phyloP scores from a whole-genome alignment of 30 jellyfish, hydroid and myxozoan genomes.

The Morbakka virulenta region DNA sequence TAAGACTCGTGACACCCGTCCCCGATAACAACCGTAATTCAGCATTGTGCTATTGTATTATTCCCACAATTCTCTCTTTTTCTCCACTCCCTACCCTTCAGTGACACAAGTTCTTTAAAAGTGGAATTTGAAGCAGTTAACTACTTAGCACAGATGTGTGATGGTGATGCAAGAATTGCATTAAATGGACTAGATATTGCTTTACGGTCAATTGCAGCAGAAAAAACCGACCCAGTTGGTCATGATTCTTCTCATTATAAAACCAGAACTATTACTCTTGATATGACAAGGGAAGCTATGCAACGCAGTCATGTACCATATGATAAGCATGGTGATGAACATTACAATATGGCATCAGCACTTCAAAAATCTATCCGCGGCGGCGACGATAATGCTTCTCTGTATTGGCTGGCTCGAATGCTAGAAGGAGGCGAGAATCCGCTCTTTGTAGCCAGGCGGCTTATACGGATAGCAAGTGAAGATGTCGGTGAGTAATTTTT shows the following conservation, averaged over 20 bases:
- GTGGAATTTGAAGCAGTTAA: constrained; percentile 56
- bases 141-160: constrained; percentile 63
- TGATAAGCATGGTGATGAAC: constrained; percentile 92
- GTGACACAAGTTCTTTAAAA: constrained; percentile 8
- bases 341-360: constrained; percentile 80
- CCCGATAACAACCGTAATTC: no score
- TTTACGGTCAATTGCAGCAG: constrained; percentile 22
- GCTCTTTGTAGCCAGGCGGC: constrained; percentile 82
- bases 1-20: no score
- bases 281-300: neutral
- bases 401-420: constrained; percentile 96
- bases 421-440: constrained; percentile 96
- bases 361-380: constrained; percentile 94
- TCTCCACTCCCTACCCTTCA: neutral
- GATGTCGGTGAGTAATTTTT: constrained; percentile 85
- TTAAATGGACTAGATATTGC: constrained; percentile 81
- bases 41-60: no score
- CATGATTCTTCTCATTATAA: neutral
- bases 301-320: constrained; percentile 59
- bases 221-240: neutral
- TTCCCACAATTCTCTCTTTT: no score
- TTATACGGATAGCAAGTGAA: constrained; percentile 87
- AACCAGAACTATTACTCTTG: neutral
- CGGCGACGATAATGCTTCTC: constrained; percentile 77
- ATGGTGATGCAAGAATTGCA: constrained; percentile 95